Base-by-base conservation (phyloP, 2,113 vertebrate species). In the Lophius piscatorius region DNA sequence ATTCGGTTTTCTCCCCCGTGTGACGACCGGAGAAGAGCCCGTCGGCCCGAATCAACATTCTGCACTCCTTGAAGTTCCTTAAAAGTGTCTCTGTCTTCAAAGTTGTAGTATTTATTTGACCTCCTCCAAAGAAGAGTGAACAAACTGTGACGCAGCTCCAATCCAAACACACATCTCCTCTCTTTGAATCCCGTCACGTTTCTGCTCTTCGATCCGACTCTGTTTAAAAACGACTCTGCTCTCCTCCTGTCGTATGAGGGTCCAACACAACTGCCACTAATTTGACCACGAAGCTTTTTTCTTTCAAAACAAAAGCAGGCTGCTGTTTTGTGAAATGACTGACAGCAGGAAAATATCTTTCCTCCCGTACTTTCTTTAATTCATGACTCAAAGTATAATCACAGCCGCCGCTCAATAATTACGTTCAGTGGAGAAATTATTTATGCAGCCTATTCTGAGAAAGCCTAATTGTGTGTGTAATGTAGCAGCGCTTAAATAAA, bases 401-500 rank as follows among this genome's bases (percentile, higher is more conserved):
- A 29, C n/a, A 28, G 16, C 29, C 3, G 13, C 22, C 7, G 52
- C 44, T 55, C 44, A 64, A 44, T 49, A 33, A 62, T 47, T 46
- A 40, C 29, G 42, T 61, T 50, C 11, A 23, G 40, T 40, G 49
- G 21, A 63, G 59, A 55, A 29, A 49, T 16, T 10, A 48, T 38
- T 35, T 45, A 16, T 31, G 28, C 51, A 51, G 62, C 67, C 21
- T 36, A 24, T 33, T 71, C 67, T 58, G 11, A 39, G 33, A 65
- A 22, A 28, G 57, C 9, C 21, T 57, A 56, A 45, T 46, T 67
- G 36, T 63, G 34, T 68, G 46, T 71, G 45, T 62, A 69, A 74
- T 79, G 28, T 57, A 42, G 57, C 71, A 49, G 62, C 57, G 45
- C 23, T 55, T 44, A 65, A 65, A 61, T 17, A 69, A 73, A 70